Base-by-base conservation (phyloP, 2,888 invertebrate species). In the Lasiommata megera region DNA sequence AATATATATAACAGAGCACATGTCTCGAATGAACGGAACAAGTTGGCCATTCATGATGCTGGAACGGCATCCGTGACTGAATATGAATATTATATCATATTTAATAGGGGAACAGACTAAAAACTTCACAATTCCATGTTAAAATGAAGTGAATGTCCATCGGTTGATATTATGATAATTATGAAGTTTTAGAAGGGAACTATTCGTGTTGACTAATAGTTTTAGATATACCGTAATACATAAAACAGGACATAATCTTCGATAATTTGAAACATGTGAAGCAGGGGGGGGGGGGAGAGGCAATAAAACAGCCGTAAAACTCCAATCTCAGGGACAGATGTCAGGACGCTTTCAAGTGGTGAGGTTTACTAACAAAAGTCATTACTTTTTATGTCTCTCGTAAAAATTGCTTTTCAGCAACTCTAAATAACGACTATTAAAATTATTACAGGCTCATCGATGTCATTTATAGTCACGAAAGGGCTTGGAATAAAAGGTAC, bases 301-400 rank as follows among this genome's bases (percentile, higher is more conserved):
- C 28, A 14, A 46, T 31, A 46, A 46, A 46, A 46, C 46, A 11
- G 31, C 16, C 31, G 14, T 46, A 46, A 46, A 46, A 46, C 46
- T 46, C 31, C 46, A 16, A 46, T 46, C 16, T 29, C 31, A 11
- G 31, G 46, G 31, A 29, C 46, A 46, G 46, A 46, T 46, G 46
- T 16, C 16, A 14, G 46, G 46, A 0, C 16, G 44, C 11, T 0
- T 11, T 28, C n/a, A 8, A 44, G 12, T 31, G 14, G 16, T 12
- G 11, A 16, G 31, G 46, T 16, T 46, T 31, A 31, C 46, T 46
- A 29, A 44, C 46, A 31, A 17, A 46, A 31, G 9, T 46, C 46
- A 46, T 46, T 46, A 46, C 31, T 46, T 43, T 43, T 31, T 46
- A 46, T 31, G 12, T 12, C 11, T 14, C 16, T 29, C 46, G 9